Base-by-base conservation (phyloP, 2,888 invertebrate genomes). In the Zelleria hepariella region DNA sequence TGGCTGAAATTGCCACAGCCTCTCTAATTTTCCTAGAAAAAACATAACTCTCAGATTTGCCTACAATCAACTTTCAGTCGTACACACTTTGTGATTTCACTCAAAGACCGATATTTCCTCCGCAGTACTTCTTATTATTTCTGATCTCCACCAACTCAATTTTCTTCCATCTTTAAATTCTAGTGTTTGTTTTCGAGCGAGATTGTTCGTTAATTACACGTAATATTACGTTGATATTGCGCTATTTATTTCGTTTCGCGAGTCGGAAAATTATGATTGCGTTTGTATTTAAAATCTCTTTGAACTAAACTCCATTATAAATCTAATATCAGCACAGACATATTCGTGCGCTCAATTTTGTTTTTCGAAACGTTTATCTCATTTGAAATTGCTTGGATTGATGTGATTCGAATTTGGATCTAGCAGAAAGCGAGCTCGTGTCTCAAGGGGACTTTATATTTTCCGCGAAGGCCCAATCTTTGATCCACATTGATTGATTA, bases 261-360 rank as follows among this genome's bases (percentile, higher is more conserved):
- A 71, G 66, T 71, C 69, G 74, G 73, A 71, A 73, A 75, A 69
- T 70, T 71, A 67, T 73, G 70, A 73, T 74, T 74, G 68, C 69
- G 59, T 63, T 68, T 65, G 59, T 67, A 63, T 64, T 21, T 47
- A 66, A 67, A 67, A 67, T 72, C 64, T 69, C 69, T 75, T 71
- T 69, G 69, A 71, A 66, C 68, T 70, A 66, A 69, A 73, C 70
- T 68, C 67, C 67, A 73, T 77, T 73, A 72, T 73, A 72, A 69
- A 71, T 63, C 65, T 70, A 69, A 69, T 72, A 69, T 63, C 5
- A 51, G 51, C 20, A 51, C 20, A 51, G 51, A 51, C 23, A 51
- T 10, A 51, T 51, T 20, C 21, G 32, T 51, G 21, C 51, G 21
- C 51, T 51, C 20, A 51, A 58, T 65, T 65, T 62, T 66, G 59